Evolutionary conservation across 2,113 vertebrate species (phyloP).

Genomic region (Turdus rufiventris): DNA sequence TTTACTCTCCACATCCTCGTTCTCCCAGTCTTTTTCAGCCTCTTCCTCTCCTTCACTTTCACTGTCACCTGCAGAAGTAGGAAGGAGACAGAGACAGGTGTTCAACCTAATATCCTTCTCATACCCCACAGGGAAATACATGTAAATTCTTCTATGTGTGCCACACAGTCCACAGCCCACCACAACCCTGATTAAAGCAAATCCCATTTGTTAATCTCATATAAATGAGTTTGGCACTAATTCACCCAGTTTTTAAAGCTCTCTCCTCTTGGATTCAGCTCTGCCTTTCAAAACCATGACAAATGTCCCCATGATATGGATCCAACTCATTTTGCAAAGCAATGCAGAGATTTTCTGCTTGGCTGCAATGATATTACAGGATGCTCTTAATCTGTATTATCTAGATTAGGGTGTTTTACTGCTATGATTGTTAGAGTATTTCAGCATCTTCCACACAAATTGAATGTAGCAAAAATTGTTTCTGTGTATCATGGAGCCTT

Average conservation of each 20-base stretch:
- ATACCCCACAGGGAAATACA: rapidly evolving
- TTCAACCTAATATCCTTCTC: background rate
- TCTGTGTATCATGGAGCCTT: background rate
- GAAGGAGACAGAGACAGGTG: background rate
- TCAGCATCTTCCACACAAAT: background rate
- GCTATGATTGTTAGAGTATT: background rate
- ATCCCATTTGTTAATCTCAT: background rate
- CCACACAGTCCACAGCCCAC: background rate
- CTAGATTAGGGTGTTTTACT: slow-evolving; percentile 23
- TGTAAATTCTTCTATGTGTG: background rate
- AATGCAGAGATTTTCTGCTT: slow-evolving; percentile 40
- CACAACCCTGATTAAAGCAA: background rate
- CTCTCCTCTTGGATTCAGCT: background rate
- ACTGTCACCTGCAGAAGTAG: slow-evolving; percentile 56
- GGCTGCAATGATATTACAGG: slow-evolving; percentile 26
- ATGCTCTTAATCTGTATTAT: slow-evolving; percentile 50
- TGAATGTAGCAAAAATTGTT: background rate
- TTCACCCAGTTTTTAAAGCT: background rate
- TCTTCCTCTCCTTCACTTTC: slow-evolving; percentile 78
- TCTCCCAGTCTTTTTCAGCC: slow-evolving; percentile 61
- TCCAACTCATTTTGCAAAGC: slow-evolving; percentile 36
- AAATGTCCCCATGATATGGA: background rate
- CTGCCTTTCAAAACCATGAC: slow-evolving; percentile 7
- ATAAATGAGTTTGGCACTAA: slow-evolving; percentile 6
- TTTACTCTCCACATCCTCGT: slow-evolving; percentile 63